Base-by-base conservation (phyloP, 2,113 vertebrate genomes). In the Cricetomys ansorgei region DNA sequence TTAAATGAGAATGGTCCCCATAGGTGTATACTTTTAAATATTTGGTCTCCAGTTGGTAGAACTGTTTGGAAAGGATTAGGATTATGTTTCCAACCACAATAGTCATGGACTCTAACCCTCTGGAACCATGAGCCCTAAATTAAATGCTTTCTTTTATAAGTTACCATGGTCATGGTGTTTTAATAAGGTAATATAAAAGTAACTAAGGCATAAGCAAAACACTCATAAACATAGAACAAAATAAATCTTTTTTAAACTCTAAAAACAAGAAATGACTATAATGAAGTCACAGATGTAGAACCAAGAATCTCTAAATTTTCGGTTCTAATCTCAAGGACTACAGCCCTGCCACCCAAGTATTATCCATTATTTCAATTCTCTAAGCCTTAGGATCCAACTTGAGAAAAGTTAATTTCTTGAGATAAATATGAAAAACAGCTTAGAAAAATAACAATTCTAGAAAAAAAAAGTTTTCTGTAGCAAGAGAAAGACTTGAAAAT, bases 371-470 rank as follows among this genome's bases (percentile, higher is more conserved):
- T 88, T 77, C 88, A 75, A 3, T 88, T 96, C 59, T 92, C 31
- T 4, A n/a, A 95, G 31, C 2, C 27, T 87, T 89, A 43, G 43
- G 19, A 55, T 83, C 31, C 69, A 64, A 65, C 69, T 6, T 34
- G 16, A 65, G 19, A 19, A 89, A 69, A 94, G 37, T 95, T 10
- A 84, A 69, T 88, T 92, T 96, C n/a, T 88, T 76, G 17, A 92
- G 17, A 34, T 21, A 70, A 23, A 91, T 79, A 16, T 70, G 23
- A 76, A 89, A 94, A 91, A 5, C 7, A 64, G 48, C 48, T 93
- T 87, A 48, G 21, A 89, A 89, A 94, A 94, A 50, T 89, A 89
- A 89, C 43, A 50, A 76, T 64, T 91, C 37, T 91, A 93, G 21
- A 75, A 31, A 17, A 87, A 34, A 34, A 65, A 89, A 87, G 21